phyloP scores from a whole-genome alignment of 2,113 vertebrate genomes.

The Saguinus midas region DNA sequence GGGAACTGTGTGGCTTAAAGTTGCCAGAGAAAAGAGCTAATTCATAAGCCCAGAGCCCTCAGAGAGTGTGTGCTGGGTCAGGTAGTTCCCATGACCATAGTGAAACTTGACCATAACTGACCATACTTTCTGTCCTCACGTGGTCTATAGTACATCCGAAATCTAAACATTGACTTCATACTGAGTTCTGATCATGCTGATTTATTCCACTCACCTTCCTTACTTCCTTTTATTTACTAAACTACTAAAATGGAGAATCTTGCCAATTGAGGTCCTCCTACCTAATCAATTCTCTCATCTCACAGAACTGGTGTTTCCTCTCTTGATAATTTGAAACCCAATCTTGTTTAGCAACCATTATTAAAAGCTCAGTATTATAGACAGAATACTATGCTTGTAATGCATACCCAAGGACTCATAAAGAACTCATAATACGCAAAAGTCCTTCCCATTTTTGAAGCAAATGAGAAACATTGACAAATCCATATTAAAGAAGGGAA shows the following conservation, averaged over 20 bases:
- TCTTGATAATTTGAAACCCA: neutral
- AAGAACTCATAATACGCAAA: neutral
- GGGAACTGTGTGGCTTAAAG: neutral
- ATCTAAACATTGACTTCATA: neutral
- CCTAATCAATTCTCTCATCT: neutral
- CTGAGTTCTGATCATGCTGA: neutral
- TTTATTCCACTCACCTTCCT: neutral
- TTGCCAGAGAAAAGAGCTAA: slow-evolving; percentile 21
- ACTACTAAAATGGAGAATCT: neutral
- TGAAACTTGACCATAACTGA: neutral
- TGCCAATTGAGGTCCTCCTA: neutral
- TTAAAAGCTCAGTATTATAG: neutral
- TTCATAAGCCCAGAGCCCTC: neutral
- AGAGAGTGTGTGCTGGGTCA: too few species aligned
- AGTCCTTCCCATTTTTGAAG: neutral
- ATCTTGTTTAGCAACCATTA: neutral
- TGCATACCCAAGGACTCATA: neutral
- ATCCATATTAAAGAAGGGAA: neutral
- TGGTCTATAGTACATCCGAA: neutral
- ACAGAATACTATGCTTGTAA: neutral
- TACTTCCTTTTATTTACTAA: slow-evolving; percentile 8
- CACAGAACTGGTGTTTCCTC: neutral
- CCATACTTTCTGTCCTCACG: neutral
- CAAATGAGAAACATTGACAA: neutral
- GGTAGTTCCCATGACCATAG: neutral